Base-by-base conservation (phyloP, 2,888 invertebrate species). In the Pseudanteris insignis region DNA sequence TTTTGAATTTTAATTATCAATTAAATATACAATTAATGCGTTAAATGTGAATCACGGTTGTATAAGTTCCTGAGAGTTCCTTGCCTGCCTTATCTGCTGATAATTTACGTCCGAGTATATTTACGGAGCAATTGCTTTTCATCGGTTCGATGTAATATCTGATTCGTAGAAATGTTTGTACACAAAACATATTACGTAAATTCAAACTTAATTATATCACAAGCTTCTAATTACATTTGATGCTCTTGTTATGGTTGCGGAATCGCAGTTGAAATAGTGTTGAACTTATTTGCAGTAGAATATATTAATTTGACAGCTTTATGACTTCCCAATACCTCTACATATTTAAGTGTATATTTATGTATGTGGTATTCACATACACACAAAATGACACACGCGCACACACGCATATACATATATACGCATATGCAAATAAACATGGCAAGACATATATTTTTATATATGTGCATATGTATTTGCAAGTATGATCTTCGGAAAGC, bases 231-330 rank as follows among this genome's bases (percentile, higher is more conserved):
- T 34, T 41, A 57, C 59, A 53, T 44, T 67, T 64, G 58, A 44
- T 68, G 70, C 74, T 74, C 66, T 67, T 72, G 79, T 79, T 79
- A 79, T 79, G 78, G 79, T 79, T 79, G 79, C 79, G 79, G 79
- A 78, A 78, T 77, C 73, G 79, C 79, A 79, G 79, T 79, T 78
- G 73, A 72, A 57, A 74, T 78, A 78, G 78, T 74, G 75, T 78
- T 79, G 77, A 77, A 79, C 77, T 79, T 79, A 79, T 79, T 79
- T 79, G 79, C 79, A 79, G 79, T 79, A 79, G 79, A 79, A 79
- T 79, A 78, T 75, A 78, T 77, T 75, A 77, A 76, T 78, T 79
- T 77, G 75, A 77, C 68, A 77, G 78, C 78, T 78, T 72, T 73
- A 76, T 72, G 74, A 78, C 68, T 74, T 73, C 69, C 72, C 70